These are phyloP conservation scores for Pararge aegeria DNA, from an alignment of 1,140 invertebrate species.

Conservation along the genomic window DNA sequence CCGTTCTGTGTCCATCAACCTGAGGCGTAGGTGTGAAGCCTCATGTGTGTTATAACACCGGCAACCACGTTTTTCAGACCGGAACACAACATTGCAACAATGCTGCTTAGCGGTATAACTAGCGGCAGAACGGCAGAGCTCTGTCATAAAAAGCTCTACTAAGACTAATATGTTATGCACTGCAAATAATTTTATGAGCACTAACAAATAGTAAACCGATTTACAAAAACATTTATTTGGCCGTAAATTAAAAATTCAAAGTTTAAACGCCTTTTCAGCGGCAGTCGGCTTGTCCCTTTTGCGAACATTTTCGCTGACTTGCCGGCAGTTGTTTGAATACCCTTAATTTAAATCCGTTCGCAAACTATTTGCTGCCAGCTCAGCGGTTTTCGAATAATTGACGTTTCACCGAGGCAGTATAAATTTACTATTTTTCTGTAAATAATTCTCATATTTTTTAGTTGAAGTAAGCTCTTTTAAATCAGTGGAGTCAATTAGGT, in stretches of 20 bases:
- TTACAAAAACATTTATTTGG: background rate
- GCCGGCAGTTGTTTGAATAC: constrained; percentile 30
- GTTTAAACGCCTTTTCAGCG: background rate
- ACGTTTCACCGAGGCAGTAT: constrained; percentile 11
- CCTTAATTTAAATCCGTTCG: constrained; percentile 32
- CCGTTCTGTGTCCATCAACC: no score
- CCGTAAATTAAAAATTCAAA: background rate
- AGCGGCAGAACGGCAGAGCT: no score
- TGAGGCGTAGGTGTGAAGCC: no score
- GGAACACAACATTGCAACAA: no score
- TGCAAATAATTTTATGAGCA: no score
- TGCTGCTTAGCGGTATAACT: no score
- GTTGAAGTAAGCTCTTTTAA: background rate
- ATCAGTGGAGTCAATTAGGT: no score
- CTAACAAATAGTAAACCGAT: no score
- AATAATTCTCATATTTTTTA: background rate
- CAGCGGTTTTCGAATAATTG: constrained; percentile 31
- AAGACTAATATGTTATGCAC: no score
- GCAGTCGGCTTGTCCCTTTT: constrained; percentile 7
- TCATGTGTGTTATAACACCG: no score
- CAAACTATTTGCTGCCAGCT: constrained; percentile 35
- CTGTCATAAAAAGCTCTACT: no score
- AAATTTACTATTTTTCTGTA: constrained; percentile 7
- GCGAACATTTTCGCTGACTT: constrained; percentile 24
- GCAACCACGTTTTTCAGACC: no score